Percentiles rank a stretch among this genome's conserved stretches.
Conservation (phyloP, 2,113 vertebrate genomes). For the Corapipo altera region DNA sequence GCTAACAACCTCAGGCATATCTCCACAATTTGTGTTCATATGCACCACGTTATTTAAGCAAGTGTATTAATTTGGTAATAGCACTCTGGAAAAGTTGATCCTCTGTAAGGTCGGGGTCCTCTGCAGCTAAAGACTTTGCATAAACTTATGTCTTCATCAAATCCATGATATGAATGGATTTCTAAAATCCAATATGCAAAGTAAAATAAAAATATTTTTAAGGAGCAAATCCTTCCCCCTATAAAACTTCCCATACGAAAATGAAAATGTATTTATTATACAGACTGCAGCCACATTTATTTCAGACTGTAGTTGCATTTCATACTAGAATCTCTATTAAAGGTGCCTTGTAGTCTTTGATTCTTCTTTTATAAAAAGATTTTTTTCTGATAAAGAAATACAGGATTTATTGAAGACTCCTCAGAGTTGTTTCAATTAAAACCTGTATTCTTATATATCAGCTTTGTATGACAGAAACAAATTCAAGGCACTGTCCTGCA, state of each 20-base stretch:
- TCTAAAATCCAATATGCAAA: background rate
- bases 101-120: background rate
- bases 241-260: background rate
- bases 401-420: background rate
- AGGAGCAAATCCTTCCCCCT: background rate
- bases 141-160: constrained; percentile 1
- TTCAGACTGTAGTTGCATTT: background rate
- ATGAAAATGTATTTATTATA: background rate
- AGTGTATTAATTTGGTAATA: background rate
- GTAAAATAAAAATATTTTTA: background rate
- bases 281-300: background rate
- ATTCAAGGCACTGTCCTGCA: constrained; percentile 54
- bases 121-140: background rate
- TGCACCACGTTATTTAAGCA: background rate
- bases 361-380: background rate
- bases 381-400: constrained; percentile 18
- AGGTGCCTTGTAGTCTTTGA: background rate
- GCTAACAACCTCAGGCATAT: background rate
- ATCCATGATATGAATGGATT: background rate
- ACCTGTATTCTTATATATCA: background rate
- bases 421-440: constrained; percentile 48
- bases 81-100: background rate
- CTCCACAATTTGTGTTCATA: background rate
- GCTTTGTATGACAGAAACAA: constrained; percentile 37
- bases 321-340: background rate